A percentile compares a stretch with the other conserved stretches of the same genome.
These are phyloP conservation scores for Aphaenogaster rudis DNA, from an alignment of 1,140 invertebrate genomes.

Conservation along the genomic window DNA sequence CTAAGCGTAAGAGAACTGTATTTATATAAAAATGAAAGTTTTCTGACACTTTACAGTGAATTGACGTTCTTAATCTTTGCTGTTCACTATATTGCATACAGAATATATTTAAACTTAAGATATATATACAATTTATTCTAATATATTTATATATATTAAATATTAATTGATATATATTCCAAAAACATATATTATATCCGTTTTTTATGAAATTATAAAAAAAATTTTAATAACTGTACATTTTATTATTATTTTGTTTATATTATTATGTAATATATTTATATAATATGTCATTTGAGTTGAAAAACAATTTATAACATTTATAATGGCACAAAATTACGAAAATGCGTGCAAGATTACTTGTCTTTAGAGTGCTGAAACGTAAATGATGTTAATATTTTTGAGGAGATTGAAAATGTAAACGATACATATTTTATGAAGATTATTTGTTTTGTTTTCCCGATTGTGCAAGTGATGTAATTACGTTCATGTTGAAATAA, in stretches of 20 bases:
- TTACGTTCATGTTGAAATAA: conserved; percentile 71
- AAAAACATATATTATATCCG: not conserved
- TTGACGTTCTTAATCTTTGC: conserved; percentile 67
- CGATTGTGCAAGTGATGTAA: conserved; percentile 58
- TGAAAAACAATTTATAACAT: conserved; percentile 47
- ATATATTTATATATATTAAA: conserved; percentile 47
- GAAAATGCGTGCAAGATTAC: conserved; percentile 37
- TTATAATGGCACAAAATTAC: conserved; percentile 51
- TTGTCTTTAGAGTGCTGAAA: conserved; percentile 75
- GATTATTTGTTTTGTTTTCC: conserved; percentile 61
- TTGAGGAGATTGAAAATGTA: conserved; percentile 19
- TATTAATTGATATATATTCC: conserved; percentile 15
- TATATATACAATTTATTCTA: conserved; percentile 32
- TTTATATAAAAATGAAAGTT: conserved; percentile 73
- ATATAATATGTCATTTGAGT: conserved; percentile 35
- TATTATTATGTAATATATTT: conserved; percentile 38
- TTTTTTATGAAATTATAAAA: conserved; percentile 58
- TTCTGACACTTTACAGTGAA: conserved; percentile 81
- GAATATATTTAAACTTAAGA: conserved; percentile 49
- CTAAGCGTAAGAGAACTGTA: conserved; percentile 70
- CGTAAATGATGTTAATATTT: conserved; percentile 52
- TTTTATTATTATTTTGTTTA: conserved; percentile 32
- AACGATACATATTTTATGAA: conserved; percentile 43
- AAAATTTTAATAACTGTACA: conserved; percentile 47
- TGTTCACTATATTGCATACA: conserved; percentile 50